Evolutionary conservation across 2,113 vertebrate species (phyloP).

Genomic region (Ranitomeya imitator): DNA sequence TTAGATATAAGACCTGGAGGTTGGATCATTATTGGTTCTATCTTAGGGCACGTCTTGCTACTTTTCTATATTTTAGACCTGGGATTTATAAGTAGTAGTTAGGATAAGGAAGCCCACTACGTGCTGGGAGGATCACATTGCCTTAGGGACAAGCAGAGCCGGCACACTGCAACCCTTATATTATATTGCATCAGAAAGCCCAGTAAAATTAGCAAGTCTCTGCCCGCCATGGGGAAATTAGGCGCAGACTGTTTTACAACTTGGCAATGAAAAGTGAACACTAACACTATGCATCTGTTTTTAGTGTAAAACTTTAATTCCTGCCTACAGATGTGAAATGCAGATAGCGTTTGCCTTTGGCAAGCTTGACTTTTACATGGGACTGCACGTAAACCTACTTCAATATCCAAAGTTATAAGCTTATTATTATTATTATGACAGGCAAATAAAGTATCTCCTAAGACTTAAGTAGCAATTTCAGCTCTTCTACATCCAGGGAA

Average conservation of each 20-base stretch:
- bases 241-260: background rate
- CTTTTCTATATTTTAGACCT: background rate
- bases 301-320: background rate
- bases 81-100: too few species aligned
- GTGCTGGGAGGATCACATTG: background rate
- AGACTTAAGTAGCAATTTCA: background rate
- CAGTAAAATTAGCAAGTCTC: conserved; percentile 16
- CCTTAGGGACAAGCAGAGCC: background rate
- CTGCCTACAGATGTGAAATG: background rate
- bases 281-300: background rate
- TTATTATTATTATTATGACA: background rate
- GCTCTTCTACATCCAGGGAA: background rate
- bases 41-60: background rate
- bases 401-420: too few species aligned
- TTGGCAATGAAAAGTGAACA: background rate
- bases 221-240: conserved; percentile 30
- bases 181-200: conserved; percentile 55
- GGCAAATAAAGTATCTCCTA: background rate
- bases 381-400: background rate
- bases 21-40: background rate
- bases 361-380: background rate
- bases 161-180: conserved; percentile 40
- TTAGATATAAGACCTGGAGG: too few species aligned
- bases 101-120: background rate
- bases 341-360: background rate